Evolutionary conservation across 2,113 vertebrate species (phyloP).

Genomic region (Gnathonemus echidnorhynchus): DNA sequence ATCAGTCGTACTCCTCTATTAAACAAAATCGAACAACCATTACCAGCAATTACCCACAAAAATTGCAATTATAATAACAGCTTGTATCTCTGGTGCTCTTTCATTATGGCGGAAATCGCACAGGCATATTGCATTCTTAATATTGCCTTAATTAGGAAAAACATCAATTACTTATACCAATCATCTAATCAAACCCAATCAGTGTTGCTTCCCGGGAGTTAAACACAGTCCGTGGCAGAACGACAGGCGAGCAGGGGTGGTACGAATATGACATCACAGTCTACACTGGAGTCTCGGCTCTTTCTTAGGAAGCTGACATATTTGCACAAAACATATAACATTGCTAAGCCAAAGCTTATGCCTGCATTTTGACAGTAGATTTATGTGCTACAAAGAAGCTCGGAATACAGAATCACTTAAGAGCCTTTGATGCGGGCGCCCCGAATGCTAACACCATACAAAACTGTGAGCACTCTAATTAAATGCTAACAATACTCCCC

Average conservation of each 20-base stretch:
- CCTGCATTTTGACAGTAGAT: not conserved
- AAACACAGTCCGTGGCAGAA: not conserved
- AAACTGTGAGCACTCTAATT: not conserved
- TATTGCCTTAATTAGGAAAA: not conserved
- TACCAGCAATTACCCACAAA: not conserved
- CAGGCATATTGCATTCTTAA: not conserved
- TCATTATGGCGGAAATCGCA: not conserved
- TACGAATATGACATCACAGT: constrained; percentile 2
- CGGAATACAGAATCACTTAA: not conserved
- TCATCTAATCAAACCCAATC: not conserved
- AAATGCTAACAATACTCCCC: not conserved
- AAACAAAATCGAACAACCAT: not conserved
- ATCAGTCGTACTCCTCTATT: not conserved
- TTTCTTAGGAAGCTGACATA: not conserved
- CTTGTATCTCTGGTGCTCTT: not conserved
- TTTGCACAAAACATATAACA: not conserved
- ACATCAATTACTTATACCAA: not conserved
- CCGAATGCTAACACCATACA: not conserved
- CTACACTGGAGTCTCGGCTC: not conserved
- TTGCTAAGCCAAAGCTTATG: not conserved
- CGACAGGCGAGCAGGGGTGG: not conserved
- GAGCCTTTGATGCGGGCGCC: not conserved
- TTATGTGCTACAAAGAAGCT: not conserved
- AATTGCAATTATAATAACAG: not conserved
- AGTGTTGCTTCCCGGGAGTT: not conserved